Percentiles rank a stretch among this genome's conserved stretches.
phyloP scores from a whole-genome alignment of 2,888 invertebrate genomes.

The Phasia obesa region DNA sequence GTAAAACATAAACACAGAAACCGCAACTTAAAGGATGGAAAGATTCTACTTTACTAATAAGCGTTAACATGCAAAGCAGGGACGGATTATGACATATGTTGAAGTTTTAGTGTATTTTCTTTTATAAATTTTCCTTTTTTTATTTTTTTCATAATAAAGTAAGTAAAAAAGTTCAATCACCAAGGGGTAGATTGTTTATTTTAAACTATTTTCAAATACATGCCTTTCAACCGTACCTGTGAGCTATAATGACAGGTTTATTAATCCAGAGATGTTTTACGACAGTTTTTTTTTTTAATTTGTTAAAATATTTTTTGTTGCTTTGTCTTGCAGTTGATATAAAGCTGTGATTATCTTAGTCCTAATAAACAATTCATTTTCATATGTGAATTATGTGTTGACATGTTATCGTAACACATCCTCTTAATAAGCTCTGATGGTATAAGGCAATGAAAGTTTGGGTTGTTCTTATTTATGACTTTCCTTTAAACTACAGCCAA shows the following conservation, averaged over 20 bases:
- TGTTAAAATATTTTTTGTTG: conserved; percentile 9
- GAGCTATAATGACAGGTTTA: no score
- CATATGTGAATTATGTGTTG: conserved; percentile 69
- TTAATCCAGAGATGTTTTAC: no score
- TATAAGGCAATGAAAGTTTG: conserved; percentile 69
- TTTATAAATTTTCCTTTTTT: no score
- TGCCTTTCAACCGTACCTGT: no score
- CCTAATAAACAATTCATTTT: conserved; percentile 70
- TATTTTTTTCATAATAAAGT: no score
- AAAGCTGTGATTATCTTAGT: conserved; percentile 58
- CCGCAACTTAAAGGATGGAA: conserved; percentile 22
- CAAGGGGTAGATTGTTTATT: no score
- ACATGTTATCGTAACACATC: conserved; percentile 69
- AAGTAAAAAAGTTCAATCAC: no score
- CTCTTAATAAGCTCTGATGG: conserved; percentile 66
- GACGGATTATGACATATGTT: background rate
- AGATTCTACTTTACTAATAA: background rate
- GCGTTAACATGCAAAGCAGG: conserved; percentile 12
- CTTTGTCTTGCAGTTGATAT: conserved; percentile 18
- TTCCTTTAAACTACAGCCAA: conserved; percentile 1
- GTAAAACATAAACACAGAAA: conserved; percentile 27
- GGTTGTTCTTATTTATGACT: conserved; percentile 68
- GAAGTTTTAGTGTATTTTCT: background rate
- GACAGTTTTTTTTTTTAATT: background rate
- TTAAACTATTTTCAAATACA: no score